A percentile compares a stretch with the other conserved stretches of the same genome.
Conservation (phyloP, 2,113 vertebrate species). For the Panurus biarmicus region DNA sequence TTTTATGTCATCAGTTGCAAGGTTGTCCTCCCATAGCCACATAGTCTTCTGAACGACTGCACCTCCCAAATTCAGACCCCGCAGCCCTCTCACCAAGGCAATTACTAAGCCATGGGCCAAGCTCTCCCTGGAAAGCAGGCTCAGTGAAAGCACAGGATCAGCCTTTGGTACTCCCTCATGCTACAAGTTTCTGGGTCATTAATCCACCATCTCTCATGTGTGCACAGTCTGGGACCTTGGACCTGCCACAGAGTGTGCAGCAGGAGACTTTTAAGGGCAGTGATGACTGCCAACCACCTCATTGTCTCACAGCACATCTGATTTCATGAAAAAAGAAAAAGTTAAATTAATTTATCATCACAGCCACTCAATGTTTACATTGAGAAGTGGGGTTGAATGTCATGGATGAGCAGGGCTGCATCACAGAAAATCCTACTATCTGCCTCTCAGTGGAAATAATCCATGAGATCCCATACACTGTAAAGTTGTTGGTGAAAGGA, state of each 20-base stretch:
- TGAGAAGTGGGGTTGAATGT: background rate
- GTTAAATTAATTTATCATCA: background rate
- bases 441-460: background rate
- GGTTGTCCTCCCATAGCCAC: background rate
- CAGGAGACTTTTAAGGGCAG: background rate
- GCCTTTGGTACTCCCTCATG: background rate
- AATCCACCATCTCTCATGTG: background rate
- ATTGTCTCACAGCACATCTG: background rate
- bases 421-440: background rate
- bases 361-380: background rate
- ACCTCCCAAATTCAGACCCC: background rate
- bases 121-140: background rate
- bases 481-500: background rate
- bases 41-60: background rate
- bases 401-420: background rate
- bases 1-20: background rate
- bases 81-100: background rate
- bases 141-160: background rate
- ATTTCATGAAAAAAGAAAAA: background rate
- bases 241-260: accelerated
- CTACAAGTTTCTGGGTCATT: background rate
- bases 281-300: background rate
- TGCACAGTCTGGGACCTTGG: accelerated
- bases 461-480: background rate
- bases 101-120: background rate